Conservation (phyloP, 2,888 invertebrate species). For the Leucoma salicis region DNA sequence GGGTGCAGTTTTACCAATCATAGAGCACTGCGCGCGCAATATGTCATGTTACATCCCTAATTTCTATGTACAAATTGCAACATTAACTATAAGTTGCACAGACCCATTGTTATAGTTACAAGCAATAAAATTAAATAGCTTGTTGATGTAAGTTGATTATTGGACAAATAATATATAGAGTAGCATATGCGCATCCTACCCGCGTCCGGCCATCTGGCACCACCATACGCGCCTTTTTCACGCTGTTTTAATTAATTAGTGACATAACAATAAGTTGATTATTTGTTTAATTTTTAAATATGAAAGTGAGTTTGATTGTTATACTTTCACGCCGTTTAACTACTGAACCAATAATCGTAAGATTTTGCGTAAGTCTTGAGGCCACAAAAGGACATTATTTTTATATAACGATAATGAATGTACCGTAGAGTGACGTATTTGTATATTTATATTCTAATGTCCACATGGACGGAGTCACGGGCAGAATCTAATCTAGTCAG, state of each 20-base stretch:
- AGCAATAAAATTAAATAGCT: constrained; percentile 38
- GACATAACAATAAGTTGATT: constrained; percentile 60
- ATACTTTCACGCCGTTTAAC: too few relatives aligned
- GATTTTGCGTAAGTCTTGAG: too few relatives aligned
- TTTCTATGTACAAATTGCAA: constrained; percentile 26
- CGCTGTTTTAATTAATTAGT: constrained; percentile 77
- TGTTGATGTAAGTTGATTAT: constrained; percentile 51
- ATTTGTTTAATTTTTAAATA: constrained; percentile 32
- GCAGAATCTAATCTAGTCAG: too few relatives aligned
- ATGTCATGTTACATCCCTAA: constrained; percentile 43
- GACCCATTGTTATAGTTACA: constrained; percentile 36
- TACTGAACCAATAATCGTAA: too few relatives aligned
- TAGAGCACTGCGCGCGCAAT: constrained; percentile 70
- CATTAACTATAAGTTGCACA: constrained; percentile 18
- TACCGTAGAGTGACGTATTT: too few relatives aligned
- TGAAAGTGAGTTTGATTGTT: neutral
- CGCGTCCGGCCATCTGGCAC: constrained; percentile 79
- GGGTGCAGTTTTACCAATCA: constrained; percentile 52
- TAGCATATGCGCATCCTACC: constrained; percentile 62
- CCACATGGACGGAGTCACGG: too few relatives aligned
- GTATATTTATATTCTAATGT: neutral
- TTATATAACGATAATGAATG: too few relatives aligned
- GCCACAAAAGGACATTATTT: too few relatives aligned
- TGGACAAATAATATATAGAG: constrained; percentile 66
- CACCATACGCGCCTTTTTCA: constrained; percentile 73